Evolutionary conservation across 1,140 invertebrate genomes (phyloP), one percentile per base, ranked within the genome.

Genomic region (Trichonephila clavata): DNA sequence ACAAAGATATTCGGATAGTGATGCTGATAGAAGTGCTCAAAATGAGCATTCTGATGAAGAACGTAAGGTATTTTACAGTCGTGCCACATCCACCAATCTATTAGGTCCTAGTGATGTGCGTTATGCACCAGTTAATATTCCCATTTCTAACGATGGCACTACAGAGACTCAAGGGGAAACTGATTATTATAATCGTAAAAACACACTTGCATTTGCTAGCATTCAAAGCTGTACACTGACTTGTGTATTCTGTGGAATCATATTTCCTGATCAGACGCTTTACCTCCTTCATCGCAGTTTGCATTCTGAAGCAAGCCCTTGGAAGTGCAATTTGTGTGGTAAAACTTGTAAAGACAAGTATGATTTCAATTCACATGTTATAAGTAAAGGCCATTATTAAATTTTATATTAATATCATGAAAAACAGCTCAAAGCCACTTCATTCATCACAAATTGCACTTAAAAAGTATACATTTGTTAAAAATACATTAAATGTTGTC

Each of bases 271-370:
- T 96, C 98, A 98, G 95, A 99, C 98, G 0, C 96, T 99, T 59
- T 99, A 99, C 96, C 98, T 99, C 96, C 97, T 99, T 84, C 99
- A 99, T 96, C 99, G 99, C 96, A 98, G 98, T 94, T 98, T 99
- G 95, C 99, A 99, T 96, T 98, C 98, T 94, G 98, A 99, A 95
- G 98, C 98, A 94, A 99, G 99, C 96, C 98, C 99, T 0, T 99
- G 98, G 98, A 98, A 98, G 96, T 99, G 99, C 96, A 99, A 99
- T 96, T 98, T 99, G 94, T 99, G 99, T 96, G 98, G 98, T 50
- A 98, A 98, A 96, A 97, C 98, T 95, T 99, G 98, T 96, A 97
- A 97, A 95, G 98, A 99, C 95, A 97, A 99, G 60, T 99, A 99
- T 96, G 98, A 99, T 96, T 99, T 99, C 96, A 99, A 99, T 96